phyloP scores from a whole-genome alignment of 2,888 invertebrate genomes.

The Machimus rusticus region DNA sequence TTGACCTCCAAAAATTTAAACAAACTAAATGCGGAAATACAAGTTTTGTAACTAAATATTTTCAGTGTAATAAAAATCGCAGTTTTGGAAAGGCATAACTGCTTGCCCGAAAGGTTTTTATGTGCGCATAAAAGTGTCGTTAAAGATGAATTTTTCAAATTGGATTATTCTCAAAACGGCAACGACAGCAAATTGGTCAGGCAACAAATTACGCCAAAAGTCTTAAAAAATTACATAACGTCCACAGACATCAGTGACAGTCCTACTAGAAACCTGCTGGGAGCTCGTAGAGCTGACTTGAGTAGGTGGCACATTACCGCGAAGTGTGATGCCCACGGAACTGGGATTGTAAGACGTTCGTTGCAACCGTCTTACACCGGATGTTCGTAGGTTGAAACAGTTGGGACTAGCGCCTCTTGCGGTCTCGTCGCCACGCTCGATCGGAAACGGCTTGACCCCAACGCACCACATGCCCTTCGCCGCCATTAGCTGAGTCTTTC shows the following conservation, averaged over 20 bases:
- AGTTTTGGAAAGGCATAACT: background rate
- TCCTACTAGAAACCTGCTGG: background rate
- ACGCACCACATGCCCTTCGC: background rate
- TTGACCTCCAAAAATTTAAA: no score
- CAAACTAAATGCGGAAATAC: background rate
- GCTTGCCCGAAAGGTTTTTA: background rate
- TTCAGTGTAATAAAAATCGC: background rate
- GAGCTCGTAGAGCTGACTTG: background rate
- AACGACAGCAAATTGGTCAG: background rate
- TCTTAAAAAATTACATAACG: background rate
- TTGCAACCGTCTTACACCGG: constrained; percentile 19
- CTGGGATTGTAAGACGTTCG: background rate
- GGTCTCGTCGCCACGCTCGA: background rate
- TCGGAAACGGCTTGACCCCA: constrained; percentile 5
- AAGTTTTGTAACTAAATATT: background rate
- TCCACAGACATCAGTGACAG: background rate
- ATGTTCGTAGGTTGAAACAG: background rate
- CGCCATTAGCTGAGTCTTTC: background rate
- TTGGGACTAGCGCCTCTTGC: background rate
- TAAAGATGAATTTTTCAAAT: background rate
- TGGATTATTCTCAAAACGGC: background rate
- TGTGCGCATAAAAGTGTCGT: background rate
- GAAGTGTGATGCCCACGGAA: background rate
- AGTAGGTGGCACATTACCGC: background rate
- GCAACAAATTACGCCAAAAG: background rate